These are phyloP conservation scores for Oncorhynchus mykiss DNA, from an alignment of 2,113 vertebrate genomes.

Conservation along the genomic window DNA sequence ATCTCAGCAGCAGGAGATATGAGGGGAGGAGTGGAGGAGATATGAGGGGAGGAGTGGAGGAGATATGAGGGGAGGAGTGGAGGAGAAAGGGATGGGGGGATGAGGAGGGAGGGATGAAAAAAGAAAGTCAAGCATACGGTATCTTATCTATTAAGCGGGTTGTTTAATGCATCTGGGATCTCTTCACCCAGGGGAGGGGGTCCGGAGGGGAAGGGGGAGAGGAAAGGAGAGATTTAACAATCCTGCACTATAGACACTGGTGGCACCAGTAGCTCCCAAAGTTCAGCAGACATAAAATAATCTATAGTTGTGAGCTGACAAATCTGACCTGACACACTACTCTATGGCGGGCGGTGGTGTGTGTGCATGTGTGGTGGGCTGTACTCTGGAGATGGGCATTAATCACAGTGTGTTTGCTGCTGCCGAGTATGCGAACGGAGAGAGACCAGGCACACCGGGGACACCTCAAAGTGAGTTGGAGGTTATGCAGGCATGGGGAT, in stretches of 20 bases:
- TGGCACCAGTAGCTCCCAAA: conserved; percentile 81
- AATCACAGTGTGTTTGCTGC: conserved; percentile 85
- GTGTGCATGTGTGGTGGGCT: conserved; percentile 16
- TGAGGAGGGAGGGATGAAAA: conserved; percentile 75
- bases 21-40: conserved; percentile 81
- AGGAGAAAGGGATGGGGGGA: conserved; percentile 76
- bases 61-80: conserved; percentile 65
- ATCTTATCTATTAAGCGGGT: conserved; percentile 95
- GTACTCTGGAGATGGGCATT: conserved; percentile 84
- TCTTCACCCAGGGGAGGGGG: conserved; percentile 78
- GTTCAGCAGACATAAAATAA: conserved; percentile 91
- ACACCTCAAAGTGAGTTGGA: conserved; percentile 84
- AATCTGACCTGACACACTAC: conserved; percentile 86
- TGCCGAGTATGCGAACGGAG: conserved; percentile 54
- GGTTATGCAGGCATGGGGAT: conserved; percentile 83
- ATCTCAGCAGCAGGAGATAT: conserved; percentile 88
- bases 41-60: conserved; percentile 65
- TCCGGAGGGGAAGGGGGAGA: conserved; percentile 8
- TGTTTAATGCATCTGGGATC: conserved; percentile 95
- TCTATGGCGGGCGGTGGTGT: conserved; percentile 68
- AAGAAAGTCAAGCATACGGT: conserved; percentile 87
- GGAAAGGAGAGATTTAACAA: conserved; percentile 87
- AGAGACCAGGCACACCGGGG: conserved; percentile 82
- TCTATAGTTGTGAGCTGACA: conserved; percentile 91
- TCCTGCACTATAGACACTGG: conserved; percentile 66